Conservation (phyloP, 2,797 vertebrate genomes). For the Aphelocoma californica region DNA sequence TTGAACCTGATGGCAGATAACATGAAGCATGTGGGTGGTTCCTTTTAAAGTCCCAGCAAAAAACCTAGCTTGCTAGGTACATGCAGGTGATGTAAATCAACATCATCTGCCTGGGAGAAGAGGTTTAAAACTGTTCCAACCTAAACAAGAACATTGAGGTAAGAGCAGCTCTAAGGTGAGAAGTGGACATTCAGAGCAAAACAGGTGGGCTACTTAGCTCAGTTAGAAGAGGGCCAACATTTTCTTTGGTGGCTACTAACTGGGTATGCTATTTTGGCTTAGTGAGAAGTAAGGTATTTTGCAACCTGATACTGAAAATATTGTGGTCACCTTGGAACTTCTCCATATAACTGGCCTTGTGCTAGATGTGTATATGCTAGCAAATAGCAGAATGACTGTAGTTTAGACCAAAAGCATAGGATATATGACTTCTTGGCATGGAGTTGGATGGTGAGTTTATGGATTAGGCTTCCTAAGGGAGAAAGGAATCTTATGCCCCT, state of each 20-base stretch:
- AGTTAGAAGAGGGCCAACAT: not conserved
- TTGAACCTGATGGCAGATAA: not conserved
- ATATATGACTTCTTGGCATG: not conserved
- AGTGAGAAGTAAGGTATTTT: not conserved
- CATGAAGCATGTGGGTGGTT: not conserved
- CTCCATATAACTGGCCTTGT: not conserved
- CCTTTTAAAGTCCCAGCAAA: not conserved
- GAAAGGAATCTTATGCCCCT: not conserved
- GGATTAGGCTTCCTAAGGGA: not conserved
- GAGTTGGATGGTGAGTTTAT: not conserved
- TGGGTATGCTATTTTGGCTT: not conserved
- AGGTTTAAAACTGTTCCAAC: not conserved
- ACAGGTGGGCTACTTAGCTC: not conserved
- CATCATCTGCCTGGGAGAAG: not conserved
- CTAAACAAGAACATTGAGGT: not conserved
- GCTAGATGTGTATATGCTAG: not conserved
- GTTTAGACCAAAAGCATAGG: not conserved
- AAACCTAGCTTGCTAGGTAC: not conserved
- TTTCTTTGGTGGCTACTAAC: not conserved
- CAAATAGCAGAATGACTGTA: not conserved
- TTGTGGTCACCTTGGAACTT: not conserved
- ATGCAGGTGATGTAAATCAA: not conserved
- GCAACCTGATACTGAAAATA: not conserved
- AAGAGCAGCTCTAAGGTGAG: not conserved
- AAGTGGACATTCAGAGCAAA: not conserved